Percentiles rank a stretch among this genome's conserved stretches.
These are phyloP conservation scores for Ictalurus furcatus DNA, from an alignment of 2,113 vertebrate genomes.

Conservation along the genomic window DNA sequence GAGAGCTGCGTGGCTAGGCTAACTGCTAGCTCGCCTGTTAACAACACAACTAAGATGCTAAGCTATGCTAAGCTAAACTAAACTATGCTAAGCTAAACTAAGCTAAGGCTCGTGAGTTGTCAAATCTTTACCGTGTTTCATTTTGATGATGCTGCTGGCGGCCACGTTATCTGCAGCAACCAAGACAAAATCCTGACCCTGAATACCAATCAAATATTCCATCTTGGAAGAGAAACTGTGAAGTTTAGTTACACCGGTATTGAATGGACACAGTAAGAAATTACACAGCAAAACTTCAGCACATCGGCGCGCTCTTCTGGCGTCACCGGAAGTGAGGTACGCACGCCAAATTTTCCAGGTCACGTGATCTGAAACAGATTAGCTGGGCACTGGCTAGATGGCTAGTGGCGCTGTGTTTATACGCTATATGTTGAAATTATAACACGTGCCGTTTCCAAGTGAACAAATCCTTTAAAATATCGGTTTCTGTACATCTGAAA, in stretches of 20 bases:
- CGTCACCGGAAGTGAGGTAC: conserved; percentile 58
- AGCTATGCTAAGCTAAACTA: background rate
- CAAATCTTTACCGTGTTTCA: conserved; percentile 88
- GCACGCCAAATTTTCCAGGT: background rate
- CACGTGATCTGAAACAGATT: conserved; percentile 34
- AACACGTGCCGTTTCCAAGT: background rate
- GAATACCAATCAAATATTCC: conserved; percentile 95
- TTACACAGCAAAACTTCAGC: conserved; percentile 80
- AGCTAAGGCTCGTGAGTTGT: conserved; percentile 55
- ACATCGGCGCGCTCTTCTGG: conserved; percentile 46
- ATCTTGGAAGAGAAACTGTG: conserved; percentile 60
- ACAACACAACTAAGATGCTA: background rate
- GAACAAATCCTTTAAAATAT: background rate
- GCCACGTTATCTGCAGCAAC: conserved; percentile 91
- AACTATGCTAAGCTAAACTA: background rate
- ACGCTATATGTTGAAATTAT: background rate
- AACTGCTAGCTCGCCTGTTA: background rate
- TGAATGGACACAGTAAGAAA: conserved; percentile 48
- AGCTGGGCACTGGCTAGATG: too few relatives aligned
- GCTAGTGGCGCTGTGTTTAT: background rate
- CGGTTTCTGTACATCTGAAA: background rate
- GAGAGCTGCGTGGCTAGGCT: background rate
- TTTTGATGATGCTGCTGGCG: conserved; percentile 90
- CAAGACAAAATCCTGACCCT: conserved; percentile 88
- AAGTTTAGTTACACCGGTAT: background rate